Base-by-base conservation (phyloP, 2,797 vertebrate species). In the Philypnodon macrostomus region DNA sequence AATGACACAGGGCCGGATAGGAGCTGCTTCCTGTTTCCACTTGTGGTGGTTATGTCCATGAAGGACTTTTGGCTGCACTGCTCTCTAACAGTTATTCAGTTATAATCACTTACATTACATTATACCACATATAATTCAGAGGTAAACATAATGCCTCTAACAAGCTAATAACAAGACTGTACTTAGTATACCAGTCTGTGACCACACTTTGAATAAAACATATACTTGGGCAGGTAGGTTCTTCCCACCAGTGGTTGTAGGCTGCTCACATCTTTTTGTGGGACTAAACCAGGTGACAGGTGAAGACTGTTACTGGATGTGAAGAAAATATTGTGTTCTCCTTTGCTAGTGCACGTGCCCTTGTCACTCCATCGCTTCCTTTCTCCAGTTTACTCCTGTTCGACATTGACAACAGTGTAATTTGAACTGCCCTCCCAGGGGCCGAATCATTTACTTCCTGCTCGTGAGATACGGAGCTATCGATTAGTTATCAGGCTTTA, bases 401-500 rank as follows among this genome's bases (percentile, higher is more conserved):
- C 39, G 82, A 86, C 90, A 92, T 90, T 89, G 90, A 93, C 92
- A 92, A 88, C 77, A 61, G 85, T 92, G 92, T 94, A 94, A 94
- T 95, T 93, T 95, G 91, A 96, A 91, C 91, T 89, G 88, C 75
- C 83, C 77, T 95, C 95, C 93, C 93, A 85, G 58, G 92, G 90
- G 93, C 87, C 88, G 89, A 88, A 92, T 95, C 88, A 88, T 93
- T 94, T 93, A 93, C 91, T 92, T 94, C 92, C 93, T 95, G 90
- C 92, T 94, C 84, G 77, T 92, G 89, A 91, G 94, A 95, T 97
- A 93, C 93, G 89, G 88, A 90, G 88, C 79, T 93, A 96, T 95
- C 90, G 94, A 97, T 96, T 97, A 95, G 90, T 90, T 92, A 94
- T 94, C 93, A 94, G 87, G 55, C 79, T 79, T 88, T 95, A 97